Evolutionary conservation across 2,888 invertebrate genomes (phyloP).

Genomic region (Xanthorhoe designata): DNA sequence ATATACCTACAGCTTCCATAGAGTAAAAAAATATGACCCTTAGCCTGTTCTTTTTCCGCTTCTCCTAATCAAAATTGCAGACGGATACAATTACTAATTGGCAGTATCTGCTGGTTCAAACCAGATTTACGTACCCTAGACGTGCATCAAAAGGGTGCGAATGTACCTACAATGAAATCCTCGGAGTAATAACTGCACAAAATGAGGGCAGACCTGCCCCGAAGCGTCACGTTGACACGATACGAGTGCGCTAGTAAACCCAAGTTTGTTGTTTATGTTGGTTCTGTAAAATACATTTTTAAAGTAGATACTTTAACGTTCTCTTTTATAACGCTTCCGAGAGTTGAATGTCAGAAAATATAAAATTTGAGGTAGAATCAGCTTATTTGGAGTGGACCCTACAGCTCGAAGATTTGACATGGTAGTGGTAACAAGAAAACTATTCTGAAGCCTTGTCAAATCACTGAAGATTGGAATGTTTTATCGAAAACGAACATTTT

Average conservation of each 20-base stretch:
- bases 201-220: not conserved
- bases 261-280: not conserved
- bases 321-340: not conserved
- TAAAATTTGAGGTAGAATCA: too few species aligned
- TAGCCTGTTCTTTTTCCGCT: not conserved
- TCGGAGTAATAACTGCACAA: constrained; percentile 8
- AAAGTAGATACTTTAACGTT: not conserved
- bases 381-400: too few species aligned
- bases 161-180: constrained; percentile 8
- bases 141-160: constrained; percentile 17
- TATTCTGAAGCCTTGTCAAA: too few species aligned
- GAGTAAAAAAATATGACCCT: constrained; percentile 10
- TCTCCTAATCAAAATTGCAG: constrained; percentile 3
- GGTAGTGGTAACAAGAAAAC: too few species aligned
- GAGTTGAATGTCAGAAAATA: not conserved
- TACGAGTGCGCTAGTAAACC: not conserved
- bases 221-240: not conserved
- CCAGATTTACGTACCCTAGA: constrained; percentile 23
- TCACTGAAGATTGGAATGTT: too few species aligned
- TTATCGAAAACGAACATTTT: not conserved
- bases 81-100: constrained; percentile 29
- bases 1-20: not conserved
- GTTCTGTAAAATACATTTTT: not conserved
- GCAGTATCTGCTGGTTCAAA: constrained; percentile 16
- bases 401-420: too few species aligned